Percentiles rank a stretch among this genome's conserved stretches.
Conservation (phyloP, 1,140 invertebrate genomes). For the Physella acuta region DNA sequence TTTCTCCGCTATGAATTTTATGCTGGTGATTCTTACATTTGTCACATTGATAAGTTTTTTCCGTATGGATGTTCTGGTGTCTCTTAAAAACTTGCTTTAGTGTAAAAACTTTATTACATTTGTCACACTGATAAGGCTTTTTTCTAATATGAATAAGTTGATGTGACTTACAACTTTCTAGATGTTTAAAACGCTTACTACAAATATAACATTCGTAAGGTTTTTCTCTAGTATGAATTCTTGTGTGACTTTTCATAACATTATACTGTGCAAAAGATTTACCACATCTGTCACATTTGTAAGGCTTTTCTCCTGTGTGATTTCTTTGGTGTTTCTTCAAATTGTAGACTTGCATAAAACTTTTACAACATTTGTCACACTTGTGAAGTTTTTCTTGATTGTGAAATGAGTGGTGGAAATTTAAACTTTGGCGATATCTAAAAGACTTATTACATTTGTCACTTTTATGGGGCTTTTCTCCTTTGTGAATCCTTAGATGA, state of each 20-base stretch:
- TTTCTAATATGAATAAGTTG: background rate
- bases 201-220: conserved; percentile 4
- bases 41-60: background rate
- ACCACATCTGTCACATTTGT: conserved; percentile 2
- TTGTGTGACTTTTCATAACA: background rate
- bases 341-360: background rate
- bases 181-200: background rate
- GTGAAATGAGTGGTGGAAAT: background rate
- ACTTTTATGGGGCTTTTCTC: background rate
- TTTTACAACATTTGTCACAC: no score
- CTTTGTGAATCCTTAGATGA: background rate
- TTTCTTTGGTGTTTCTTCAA: background rate
- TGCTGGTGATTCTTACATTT: no score
- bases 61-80: background rate
- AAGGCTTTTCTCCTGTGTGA: conserved; percentile 6
- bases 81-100: background rate
- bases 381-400: background rate
- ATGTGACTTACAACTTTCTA: background rate
- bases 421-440: background rate
- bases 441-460: background rate
- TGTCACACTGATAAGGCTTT: background rate
- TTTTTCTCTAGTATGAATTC: background rate
- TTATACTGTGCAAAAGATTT: background rate
- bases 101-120: background rate
- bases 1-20: no score